Evolutionary conservation across 2,113 vertebrate species (phyloP).

Genomic region (Saguinus midas): DNA sequence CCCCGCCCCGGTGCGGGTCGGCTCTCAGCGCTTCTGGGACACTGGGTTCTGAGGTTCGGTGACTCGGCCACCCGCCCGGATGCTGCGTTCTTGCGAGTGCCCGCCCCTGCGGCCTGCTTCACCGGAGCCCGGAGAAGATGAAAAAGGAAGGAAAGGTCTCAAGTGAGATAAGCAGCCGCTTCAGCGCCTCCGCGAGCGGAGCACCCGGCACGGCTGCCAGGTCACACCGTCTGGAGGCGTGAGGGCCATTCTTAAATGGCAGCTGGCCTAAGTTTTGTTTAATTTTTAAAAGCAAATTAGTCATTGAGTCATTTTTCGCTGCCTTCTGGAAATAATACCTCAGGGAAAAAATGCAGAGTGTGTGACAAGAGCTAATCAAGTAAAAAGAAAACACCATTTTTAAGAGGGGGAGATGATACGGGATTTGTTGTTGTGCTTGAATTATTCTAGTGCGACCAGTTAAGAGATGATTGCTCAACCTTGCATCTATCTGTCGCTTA

Average conservation of each 20-base stretch:
- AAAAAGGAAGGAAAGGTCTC: neutral
- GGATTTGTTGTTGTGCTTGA: neutral
- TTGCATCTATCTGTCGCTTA: neutral
- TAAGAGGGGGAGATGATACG: neutral
- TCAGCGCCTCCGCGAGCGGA: neutral
- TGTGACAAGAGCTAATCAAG: neutral
- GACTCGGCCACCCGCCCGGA: fast-evolving
- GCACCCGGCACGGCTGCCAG: neutral
- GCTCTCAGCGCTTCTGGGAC: no score
- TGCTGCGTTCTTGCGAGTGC: neutral
- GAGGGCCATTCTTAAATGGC: neutral
- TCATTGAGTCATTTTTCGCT: neutral
- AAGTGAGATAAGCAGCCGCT: neutral
- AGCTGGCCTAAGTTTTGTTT: neutral
- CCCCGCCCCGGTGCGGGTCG: no score
- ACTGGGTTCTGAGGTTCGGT: fast-evolving
- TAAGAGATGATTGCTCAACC: neutral
- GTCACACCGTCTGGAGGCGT: neutral
- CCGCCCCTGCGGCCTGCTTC: neutral
- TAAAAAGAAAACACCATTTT: neutral
- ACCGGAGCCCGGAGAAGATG: neutral
- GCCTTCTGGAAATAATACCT: neutral
- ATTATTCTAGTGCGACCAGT: neutral
- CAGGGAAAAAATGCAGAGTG: no score
- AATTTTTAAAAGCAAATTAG: neutral